Base-by-base conservation (phyloP, 2,113 vertebrate species). In the Hippocampus abdominalis region DNA sequence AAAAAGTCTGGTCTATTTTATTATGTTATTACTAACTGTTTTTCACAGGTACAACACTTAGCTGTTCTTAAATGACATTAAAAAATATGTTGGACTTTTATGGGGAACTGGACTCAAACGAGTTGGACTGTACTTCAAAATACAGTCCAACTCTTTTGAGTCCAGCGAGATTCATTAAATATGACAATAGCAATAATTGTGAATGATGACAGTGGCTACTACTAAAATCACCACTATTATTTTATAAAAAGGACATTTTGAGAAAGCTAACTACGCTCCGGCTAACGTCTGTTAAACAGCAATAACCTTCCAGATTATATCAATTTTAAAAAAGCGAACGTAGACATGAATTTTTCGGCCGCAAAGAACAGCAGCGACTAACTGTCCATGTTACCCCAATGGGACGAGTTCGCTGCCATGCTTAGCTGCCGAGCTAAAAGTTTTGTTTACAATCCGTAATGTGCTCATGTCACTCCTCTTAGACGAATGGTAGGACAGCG, bases 361-460 rank as follows among this genome's bases (percentile, higher is more conserved):
- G 4, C 54, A 57, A 56, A 40, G 44, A 71, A 48, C 39, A 36
- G 8, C 62, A 21, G 42, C 32, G 61, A 11, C 23, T 7, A 11
- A 42, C 9, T 66, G 67, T 49, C 48, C 25, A 64, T 3, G 23
- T 21, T 1, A 46, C 16, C 8, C n/a, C 2, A 13, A 51, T 20
- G 18, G 10, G 15, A 57, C 59, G 21, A 42, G 64, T 63, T 73
- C 44, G 64, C 68, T 69, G 78, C 25, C 59, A 20, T 71, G 66
- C 79, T 36, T 89, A 89, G 85, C 77, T 64, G 18, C 8, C 13
- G 57, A 66, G 87, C 81, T 86, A 87, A 89, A 91, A 88, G 85
- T 91, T 89, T 84, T 88, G 89, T 91, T 91, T 91, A 91, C 87
- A 80, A 70, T 72, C 51, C 56, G 25, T 68, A 27, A 8, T n/a